phyloP scores from a whole-genome alignment of 2,797 vertebrate genomes.

The Muscicapa comitata region DNA sequence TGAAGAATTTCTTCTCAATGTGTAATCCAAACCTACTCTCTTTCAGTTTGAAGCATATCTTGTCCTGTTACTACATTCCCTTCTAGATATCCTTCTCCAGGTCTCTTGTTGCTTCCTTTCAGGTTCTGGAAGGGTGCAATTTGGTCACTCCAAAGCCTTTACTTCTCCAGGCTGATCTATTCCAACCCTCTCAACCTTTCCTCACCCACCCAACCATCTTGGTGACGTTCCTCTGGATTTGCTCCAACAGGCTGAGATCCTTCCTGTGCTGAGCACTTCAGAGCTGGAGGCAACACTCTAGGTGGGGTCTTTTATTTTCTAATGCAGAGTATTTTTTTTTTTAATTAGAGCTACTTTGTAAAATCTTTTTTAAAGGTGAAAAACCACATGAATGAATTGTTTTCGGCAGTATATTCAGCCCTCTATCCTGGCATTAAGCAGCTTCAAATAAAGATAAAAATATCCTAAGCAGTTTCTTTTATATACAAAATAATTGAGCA shows the following conservation, averaged over 20 bases:
- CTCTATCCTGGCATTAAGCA: not conserved
- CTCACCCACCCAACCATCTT: not conserved
- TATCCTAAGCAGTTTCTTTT: not conserved
- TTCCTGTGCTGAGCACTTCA: not conserved
- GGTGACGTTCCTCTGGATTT: not conserved
- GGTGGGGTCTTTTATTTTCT: not conserved
- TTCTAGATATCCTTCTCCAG: not conserved
- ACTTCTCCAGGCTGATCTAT: not conserved
- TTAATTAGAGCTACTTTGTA: not conserved
- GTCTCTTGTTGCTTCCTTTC: not conserved
- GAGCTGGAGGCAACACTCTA: not conserved
- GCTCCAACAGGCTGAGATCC: accelerated
- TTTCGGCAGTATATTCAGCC: not conserved
- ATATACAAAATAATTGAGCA: not conserved
- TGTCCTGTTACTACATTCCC: too few species aligned
- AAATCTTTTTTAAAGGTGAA: not conserved
- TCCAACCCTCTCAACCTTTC: not conserved
- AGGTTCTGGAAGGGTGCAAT: not conserved
- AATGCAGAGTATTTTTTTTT: accelerated
- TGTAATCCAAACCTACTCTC: not conserved
- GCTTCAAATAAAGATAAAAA: not conserved
- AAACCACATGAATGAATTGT: accelerated
- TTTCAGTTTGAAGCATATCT: not conserved
- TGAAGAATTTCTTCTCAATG: not conserved
- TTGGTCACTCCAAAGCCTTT: accelerated